Evolutionary conservation across 2,888 invertebrate species (phyloP).

Genomic region (Podabrus alpinus): DNA sequence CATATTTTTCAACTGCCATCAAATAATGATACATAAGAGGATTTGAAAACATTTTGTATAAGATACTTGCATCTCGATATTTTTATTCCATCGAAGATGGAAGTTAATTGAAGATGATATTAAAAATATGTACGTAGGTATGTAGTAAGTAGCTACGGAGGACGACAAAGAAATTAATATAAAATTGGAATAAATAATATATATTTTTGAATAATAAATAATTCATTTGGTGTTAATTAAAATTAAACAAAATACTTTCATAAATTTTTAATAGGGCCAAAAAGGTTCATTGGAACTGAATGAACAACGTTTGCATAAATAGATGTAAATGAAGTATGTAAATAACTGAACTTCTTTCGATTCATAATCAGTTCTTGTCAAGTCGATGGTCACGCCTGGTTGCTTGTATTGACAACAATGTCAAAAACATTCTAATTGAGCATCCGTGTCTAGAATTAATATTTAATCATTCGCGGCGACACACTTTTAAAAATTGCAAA

Average conservation of each 20-base stretch:
- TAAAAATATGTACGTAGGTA: neutral
- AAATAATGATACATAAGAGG: slow-evolving; percentile 26
- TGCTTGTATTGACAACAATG: slow-evolving; percentile 48
- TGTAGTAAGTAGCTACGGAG: too few species aligned
- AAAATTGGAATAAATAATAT: neutral
- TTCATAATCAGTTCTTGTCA: slow-evolving; percentile 46
- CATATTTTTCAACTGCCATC: slow-evolving; percentile 17
- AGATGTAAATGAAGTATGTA: slow-evolving; percentile 38
- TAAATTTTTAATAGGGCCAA: slow-evolving; percentile 20
- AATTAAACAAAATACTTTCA: slow-evolving; percentile 23
- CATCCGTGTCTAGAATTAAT: slow-evolving; percentile 41
- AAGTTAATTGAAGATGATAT: neutral
- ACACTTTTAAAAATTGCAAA: neutral
- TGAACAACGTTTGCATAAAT: slow-evolving; percentile 34
- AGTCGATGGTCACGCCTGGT: slow-evolving; percentile 43
- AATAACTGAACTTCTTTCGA: slow-evolving; percentile 41
- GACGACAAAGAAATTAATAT: neutral
- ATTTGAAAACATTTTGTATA: slow-evolving; percentile 11
- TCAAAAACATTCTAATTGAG: slow-evolving; percentile 53
- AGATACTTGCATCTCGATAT: neutral
- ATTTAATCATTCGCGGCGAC: slow-evolving; percentile 1
- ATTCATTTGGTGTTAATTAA: slow-evolving; percentile 21
- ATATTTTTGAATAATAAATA: slow-evolving; percentile 11
- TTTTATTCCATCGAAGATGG: neutral
- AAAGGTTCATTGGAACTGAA: slow-evolving; percentile 7